Base-by-base conservation (phyloP, 2,797 vertebrate species). In the Merluccius polli region DNA sequence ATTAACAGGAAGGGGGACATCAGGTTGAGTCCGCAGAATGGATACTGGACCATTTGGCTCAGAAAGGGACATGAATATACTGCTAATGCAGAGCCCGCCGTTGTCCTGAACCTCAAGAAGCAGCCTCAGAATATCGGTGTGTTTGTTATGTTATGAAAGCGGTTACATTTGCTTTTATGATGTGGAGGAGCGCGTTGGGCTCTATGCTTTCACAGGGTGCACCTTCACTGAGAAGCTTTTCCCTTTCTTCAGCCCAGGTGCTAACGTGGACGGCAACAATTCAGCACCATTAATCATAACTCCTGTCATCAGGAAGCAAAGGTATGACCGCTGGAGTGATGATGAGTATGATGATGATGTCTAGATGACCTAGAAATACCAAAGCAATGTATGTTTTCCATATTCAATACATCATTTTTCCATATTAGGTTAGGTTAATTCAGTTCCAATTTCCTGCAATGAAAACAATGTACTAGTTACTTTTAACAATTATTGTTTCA, bases 41-140 rank as follows among this genome's bases (percentile, higher is more conserved):
- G 89, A 78, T 89, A 82, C 82, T 90, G 91, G 89, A 90, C 83
- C 4, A 48, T 91, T 27, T 85, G 83, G 90, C 68, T 63, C 59
- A 86, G 79, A 71, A 90, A 82, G 2, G 85, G 77, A 75, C 1
- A 74, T 0, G 77, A 84, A 70, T 63, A 84, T 0, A 81, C 70
- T 59, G 90, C 75, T 44, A 88, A 85, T 0, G 24, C 73, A 11
- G 4, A 11, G 18, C 8, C 76, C 9, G 16, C 81, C 0, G 0
- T 83, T 29, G 68, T 10, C 52, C 77, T 92, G 33, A 4, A 29
- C 0, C 67, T 85, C 10, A 87, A 67, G 75, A 63, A 27, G 59
- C 5, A 63, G 24, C 24, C 59, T 27, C 59, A 63, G n/a, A 63
- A 63, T n/a, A 12, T 91, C 0, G 88, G 88, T 2, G 83, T 90